Conservation (phyloP, 2,113 vertebrate genomes). For the Tautogolabrus adspersus region DNA sequence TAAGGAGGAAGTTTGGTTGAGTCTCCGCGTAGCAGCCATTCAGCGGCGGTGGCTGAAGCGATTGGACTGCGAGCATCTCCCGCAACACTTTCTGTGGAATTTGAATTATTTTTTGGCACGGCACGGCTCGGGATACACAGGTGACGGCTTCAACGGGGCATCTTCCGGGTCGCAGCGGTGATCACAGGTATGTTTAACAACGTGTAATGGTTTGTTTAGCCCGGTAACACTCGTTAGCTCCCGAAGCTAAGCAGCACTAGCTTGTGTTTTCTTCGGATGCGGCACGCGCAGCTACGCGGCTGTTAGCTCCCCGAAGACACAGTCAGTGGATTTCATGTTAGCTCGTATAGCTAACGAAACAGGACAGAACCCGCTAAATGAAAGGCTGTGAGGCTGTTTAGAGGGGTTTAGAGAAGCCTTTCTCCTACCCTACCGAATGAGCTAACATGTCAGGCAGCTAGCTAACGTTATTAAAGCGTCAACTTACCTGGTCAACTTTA, state of each 20-base stretch:
- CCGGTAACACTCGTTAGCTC: slow-evolving; percentile 58
- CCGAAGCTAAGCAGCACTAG: slow-evolving; percentile 68
- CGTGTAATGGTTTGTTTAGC: background rate
- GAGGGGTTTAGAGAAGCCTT: background rate
- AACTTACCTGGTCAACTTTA: slow-evolving; percentile 68
- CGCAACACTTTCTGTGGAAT: slow-evolving; percentile 71
- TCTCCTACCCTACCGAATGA: background rate
- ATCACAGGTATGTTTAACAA: slow-evolving; percentile 57
- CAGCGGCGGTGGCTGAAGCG: slow-evolving; percentile 76
- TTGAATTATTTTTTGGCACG: slow-evolving; percentile 63
- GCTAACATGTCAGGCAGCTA: slow-evolving; percentile 29
- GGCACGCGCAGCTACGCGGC: slow-evolving; percentile 48
- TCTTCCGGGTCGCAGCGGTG: slow-evolving; percentile 62
- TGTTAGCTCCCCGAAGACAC: slow-evolving; percentile 6
- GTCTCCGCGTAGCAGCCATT: slow-evolving; percentile 70
- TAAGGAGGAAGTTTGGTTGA: slow-evolving; percentile 84
- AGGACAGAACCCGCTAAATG: rapidly evolving
- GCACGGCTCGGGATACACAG: slow-evolving; percentile 49
- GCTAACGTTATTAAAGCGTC: slow-evolving; percentile 21
- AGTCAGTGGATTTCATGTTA: background rate
- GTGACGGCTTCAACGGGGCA: slow-evolving; percentile 45
- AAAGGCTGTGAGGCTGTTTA: background rate
- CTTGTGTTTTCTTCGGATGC: slow-evolving; percentile 50
- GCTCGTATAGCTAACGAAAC: slow-evolving; percentile 12
- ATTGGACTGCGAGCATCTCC: slow-evolving; percentile 58